phyloP scores from a whole-genome alignment of 2,888 invertebrate genomes.

The Agrilus biguttatus region DNA sequence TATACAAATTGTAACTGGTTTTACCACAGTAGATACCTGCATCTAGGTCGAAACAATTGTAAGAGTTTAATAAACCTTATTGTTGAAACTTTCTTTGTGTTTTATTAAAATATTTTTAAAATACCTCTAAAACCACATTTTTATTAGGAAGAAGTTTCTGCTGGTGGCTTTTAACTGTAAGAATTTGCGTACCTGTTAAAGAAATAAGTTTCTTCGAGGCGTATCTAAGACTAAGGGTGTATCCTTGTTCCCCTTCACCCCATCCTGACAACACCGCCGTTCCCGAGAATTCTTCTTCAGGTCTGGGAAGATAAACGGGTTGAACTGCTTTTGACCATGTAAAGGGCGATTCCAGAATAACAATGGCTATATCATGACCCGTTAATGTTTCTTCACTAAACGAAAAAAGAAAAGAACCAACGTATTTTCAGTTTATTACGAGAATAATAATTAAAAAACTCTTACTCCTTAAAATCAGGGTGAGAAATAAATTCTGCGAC shows the following conservation, averaged over 20 bases:
- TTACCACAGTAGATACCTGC: too few species aligned
- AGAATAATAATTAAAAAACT: neutral
- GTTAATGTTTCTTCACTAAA: neutral
- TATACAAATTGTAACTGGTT: too few species aligned
- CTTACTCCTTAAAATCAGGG: constrained; percentile 34
- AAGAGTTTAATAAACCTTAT: too few species aligned
- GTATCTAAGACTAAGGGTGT: neutral
- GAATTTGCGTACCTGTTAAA: too few species aligned
- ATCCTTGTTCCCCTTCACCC: constrained; percentile 26
- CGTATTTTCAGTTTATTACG: too few species aligned
- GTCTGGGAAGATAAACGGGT: constrained; percentile 32
- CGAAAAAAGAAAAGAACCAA: too few species aligned
- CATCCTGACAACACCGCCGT: constrained; percentile 34
- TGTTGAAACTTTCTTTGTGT: too few species aligned
- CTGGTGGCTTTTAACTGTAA: too few species aligned
- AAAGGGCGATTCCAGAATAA: neutral
- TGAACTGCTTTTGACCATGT: constrained; percentile 26
- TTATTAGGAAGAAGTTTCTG: too few species aligned
- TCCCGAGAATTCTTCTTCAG: constrained; percentile 18
- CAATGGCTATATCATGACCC: constrained; percentile 3
- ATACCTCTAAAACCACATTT: too few species aligned
- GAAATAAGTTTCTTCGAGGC: neutral
- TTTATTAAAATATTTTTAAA: too few species aligned
- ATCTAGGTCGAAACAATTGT: too few species aligned
- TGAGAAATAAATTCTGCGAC: constrained; percentile 30